Percentiles rank a stretch among this genome's conserved stretches.
Conservation (phyloP, 2,797 vertebrate genomes). For the Prionace glauca region DNA sequence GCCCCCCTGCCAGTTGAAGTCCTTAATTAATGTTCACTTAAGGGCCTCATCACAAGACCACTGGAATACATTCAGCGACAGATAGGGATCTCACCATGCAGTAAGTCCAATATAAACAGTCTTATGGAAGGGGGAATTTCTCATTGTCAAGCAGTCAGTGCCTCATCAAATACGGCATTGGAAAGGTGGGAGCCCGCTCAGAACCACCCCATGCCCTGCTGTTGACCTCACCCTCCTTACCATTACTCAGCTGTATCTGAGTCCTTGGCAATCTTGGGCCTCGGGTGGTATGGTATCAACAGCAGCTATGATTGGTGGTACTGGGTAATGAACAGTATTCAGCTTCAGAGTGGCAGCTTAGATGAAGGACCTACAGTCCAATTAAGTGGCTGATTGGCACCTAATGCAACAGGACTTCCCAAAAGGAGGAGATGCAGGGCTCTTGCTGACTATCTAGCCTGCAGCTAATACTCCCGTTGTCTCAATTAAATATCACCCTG, state of each 20-base stretch:
- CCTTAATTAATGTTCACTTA: too few species aligned
- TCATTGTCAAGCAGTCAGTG: too few species aligned
- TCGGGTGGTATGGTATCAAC: background rate
- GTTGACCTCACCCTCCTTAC: background rate
- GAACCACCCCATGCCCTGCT: background rate
- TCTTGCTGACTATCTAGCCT: background rate
- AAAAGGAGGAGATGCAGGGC: too few species aligned
- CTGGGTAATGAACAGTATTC: background rate
- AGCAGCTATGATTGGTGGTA: background rate
- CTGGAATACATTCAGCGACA: too few species aligned
- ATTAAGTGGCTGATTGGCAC: background rate
- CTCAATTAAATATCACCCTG: background rate
- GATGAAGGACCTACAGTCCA: background rate
- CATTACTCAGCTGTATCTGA: background rate
- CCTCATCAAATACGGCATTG: too few species aligned
- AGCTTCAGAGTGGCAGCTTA: too few species aligned
- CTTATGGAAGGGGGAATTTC: too few species aligned
- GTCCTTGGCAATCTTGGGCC: background rate
- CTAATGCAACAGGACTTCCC: background rate
- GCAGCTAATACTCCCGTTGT: background rate
- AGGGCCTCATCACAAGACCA: too few species aligned
- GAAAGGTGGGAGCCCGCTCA: background rate
- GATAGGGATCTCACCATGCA: too few species aligned
- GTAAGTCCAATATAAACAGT: too few species aligned
- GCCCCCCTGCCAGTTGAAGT: too few species aligned